A percentile compares a stretch with the other conserved stretches of the same genome.
phyloP scores from a whole-genome alignment of 1,140 invertebrate genomes.

The Drosophila fuyamai region DNA sequence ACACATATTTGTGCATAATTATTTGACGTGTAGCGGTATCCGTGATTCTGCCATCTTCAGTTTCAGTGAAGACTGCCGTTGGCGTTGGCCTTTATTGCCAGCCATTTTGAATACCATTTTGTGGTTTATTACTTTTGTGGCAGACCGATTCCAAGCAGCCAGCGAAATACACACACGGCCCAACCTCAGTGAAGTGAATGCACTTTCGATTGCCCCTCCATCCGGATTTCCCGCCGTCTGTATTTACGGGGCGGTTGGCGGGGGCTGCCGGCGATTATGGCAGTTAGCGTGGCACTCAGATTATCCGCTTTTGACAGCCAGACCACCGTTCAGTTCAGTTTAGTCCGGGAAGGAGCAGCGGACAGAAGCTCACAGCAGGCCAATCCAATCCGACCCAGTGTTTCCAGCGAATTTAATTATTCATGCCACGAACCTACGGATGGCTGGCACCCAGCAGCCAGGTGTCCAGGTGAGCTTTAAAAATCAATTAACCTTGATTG shows the following conservation, averaged over 20 bases:
- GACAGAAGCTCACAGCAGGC: slow-evolving; percentile 1
- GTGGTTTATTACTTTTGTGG: slow-evolving; percentile 82
- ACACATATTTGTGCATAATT: neutral
- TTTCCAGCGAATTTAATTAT: slow-evolving; percentile 68
- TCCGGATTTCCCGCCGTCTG: slow-evolving; percentile 19
- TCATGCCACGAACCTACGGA: slow-evolving; percentile 52
- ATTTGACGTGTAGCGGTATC: slow-evolving; percentile 10
- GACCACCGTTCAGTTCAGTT: slow-evolving; percentile 18
- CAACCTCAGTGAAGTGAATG: slow-evolving; percentile 48
- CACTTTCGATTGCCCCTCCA: slow-evolving; percentile 66
- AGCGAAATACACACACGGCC: slow-evolving; percentile 5
- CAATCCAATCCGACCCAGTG: slow-evolving; percentile 29
- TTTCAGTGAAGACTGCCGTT: slow-evolving; percentile 9
- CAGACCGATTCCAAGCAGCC: slow-evolving; percentile 70
- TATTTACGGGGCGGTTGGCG: slow-evolving; percentile 45
- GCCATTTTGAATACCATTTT: slow-evolving; percentile 83
- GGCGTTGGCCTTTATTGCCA: slow-evolving; percentile 75
- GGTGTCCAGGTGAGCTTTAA: slow-evolving; percentile 61
- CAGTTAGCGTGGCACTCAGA: slow-evolving; percentile 74
- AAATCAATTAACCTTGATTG: slow-evolving; percentile 85
- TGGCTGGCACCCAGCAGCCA: slow-evolving; percentile 12
- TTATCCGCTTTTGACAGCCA: slow-evolving; percentile 72
- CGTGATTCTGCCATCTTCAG: slow-evolving; percentile 37
- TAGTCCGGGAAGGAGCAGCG: neutral
- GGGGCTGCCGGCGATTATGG: slow-evolving; percentile 69